phyloP scores from a whole-genome alignment of 1,140 invertebrate genomes.

The Drosophila truncata region DNA sequence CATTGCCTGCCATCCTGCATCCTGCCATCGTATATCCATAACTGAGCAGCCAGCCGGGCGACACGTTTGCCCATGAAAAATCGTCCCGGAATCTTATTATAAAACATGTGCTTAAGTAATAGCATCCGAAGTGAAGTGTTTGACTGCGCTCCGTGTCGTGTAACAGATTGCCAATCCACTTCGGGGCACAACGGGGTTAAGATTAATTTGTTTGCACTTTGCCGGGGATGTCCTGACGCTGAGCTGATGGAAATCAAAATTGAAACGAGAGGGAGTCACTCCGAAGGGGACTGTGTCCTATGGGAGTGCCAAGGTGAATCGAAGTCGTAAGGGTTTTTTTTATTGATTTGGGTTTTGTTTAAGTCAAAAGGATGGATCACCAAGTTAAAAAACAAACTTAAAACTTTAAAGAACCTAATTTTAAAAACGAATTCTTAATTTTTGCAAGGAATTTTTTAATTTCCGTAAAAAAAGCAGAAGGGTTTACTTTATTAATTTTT shows the following conservation, averaged over 20 bases:
- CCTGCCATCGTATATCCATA: conserved; percentile 35
- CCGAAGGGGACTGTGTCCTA: background rate
- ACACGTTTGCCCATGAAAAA: conserved; percentile 63
- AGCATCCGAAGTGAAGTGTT: conserved; percentile 53
- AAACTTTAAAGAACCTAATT: background rate
- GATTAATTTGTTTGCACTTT: conserved; percentile 61
- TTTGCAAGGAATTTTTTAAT: background rate
- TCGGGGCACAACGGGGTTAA: conserved; percentile 32
- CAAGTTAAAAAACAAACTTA: background rate
- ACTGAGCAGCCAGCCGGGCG: conserved; percentile 41
- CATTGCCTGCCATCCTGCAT: background rate
- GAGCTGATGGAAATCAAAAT: conserved; percentile 37
- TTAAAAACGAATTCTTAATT: background rate
- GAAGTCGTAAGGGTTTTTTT: background rate
- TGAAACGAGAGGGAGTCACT: conserved; percentile 8
- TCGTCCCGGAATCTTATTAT: conserved; percentile 54
- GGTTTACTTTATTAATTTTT: background rate
- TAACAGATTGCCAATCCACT: conserved; percentile 58
- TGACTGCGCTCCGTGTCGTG: conserved; percentile 44
- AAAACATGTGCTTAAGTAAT: conserved; percentile 66
- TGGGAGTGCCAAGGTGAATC: conserved; percentile 2
- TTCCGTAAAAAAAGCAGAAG: background rate
- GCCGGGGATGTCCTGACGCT: conserved; percentile 19
- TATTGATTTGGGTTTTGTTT: background rate
- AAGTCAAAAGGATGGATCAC: background rate